Conservation (phyloP, 2,797 vertebrate species). For the Sebastes flavidus region DNA sequence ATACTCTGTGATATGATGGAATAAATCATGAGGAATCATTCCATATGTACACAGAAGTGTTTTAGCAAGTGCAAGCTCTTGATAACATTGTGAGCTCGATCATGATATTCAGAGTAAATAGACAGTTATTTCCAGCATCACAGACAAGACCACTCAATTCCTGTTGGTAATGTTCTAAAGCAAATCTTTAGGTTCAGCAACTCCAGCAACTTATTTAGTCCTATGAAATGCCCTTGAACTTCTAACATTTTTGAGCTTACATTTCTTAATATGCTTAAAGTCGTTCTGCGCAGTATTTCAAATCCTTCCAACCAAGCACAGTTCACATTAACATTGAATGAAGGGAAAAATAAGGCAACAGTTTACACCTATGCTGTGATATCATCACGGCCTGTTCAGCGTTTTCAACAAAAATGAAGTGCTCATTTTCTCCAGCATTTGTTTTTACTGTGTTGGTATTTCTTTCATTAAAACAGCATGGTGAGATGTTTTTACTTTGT, state of each 20-base stretch:
- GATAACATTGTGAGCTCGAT: neutral
- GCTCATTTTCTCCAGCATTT: neutral
- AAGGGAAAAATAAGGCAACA: neutral
- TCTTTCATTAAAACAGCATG: neutral
- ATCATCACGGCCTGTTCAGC: neutral
- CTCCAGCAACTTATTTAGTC: neutral
- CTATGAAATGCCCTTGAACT: neutral
- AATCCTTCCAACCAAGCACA: neutral
- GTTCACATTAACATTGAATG: neutral
- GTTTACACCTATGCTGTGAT: neutral
- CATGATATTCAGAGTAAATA: neutral
- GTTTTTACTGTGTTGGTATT: neutral
- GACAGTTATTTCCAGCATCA: neutral
- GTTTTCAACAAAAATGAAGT: neutral
- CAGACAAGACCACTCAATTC: neutral
- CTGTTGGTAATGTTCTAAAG: neutral
- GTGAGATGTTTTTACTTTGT: constrained; percentile 5
- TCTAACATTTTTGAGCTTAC: neutral
- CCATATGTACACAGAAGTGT: neutral
- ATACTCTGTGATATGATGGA: neutral
- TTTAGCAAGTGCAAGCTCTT: neutral
- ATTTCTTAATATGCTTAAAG: neutral
- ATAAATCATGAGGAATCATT: neutral
- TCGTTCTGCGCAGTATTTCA: neutral
- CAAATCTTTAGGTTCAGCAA: neutral